Evolutionary conservation across 2,888 invertebrate species (phyloP), one percentile per base, ranked within the genome.

Genomic region (Drosophila putrida): DNA sequence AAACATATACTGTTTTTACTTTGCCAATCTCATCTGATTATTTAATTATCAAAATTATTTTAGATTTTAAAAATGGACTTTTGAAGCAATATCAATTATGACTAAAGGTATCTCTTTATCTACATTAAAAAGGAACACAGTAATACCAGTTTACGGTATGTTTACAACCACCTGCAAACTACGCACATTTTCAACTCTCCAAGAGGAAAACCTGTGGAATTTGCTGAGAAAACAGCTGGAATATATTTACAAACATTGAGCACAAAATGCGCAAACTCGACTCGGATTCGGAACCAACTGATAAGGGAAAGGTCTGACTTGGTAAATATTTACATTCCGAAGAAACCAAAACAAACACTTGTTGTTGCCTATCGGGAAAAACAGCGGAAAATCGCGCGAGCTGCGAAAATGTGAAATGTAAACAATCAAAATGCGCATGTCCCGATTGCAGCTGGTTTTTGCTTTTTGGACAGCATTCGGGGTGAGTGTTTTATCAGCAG

Each of bases 311-410:
- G 55, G 25, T 25, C 44, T 6, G 9, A 35, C 13, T 53, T n/a
- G 2, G 70, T 75, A 78, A 84, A 78, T 88, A 78, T 88, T 84
- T 84, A 78, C 76, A 35, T n/a, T n/a, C 6, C 11, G 46, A 61
- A 39, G 50, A 51, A 57, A 60, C 69, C 73, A 84, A 84, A 84
- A 88, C 85, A 84, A 89, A 73, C 86, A 86, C 90, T 89, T 86
- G 90, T 86, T 79, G 89, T 13, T 13, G 6, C 11, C 33, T 11
- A 38, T 38, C 46, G 54, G 36, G 43, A 28, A 25, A 25, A 64
- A 20, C 20, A 54, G 62, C 55, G 60, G 41, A 60, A 69, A 73
- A 43, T 13, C 36, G 43, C 83, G 64, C 51, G 20, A 51, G 49
- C 63, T 59, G 77, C 55, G 36, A 71, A 75, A 72, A 61, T 59